Base-by-base conservation (phyloP, 2,113 vertebrate species). In the Nycticebus coucang region DNA sequence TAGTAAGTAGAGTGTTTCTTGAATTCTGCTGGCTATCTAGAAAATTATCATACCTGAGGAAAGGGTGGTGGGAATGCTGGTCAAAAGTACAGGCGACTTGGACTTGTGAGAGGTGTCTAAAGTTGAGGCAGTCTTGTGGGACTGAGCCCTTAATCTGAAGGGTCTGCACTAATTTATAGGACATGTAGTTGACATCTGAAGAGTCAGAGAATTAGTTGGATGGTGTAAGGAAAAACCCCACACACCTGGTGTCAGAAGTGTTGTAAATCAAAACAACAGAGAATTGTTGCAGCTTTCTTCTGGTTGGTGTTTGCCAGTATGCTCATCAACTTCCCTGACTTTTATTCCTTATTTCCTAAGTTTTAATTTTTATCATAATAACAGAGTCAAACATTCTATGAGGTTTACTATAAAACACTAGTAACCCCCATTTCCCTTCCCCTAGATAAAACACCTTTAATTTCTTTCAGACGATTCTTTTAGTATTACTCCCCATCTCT, bases 351-450 rank as follows among this genome's bases (percentile, higher is more conserved):
- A 68, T 59, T 35, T 90, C 4, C 4, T 57, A 68, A 19, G 14
- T 41, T 82, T 77, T 62, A 71, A 50, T 26, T 59, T 89, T 89
- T 72, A 78, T 85, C 69, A 92, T n/a, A 84, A 28, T 53, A 62
- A 64, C 59, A 59, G 18, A 59, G 33, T 71, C 26, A 85, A 92
- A 15, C 92, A 79, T 37, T 89, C 75, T 68, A 12, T 60, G 19
- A 82, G 26, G 19, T 3, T 97, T 95, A 5, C 45, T 77, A 62
- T 60, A 75, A 88, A 95, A 95, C 82, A 9, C 21, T 64, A 80
- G 5, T 21, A 72, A n/a, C 22, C 22, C 2, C 3, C 18, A 83
- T 80, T 64, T 72, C 35, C 37, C 37, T 68, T 7, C 14, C 11
- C 3, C 0, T 7, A 62, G 50, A 71, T 87, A 50, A 89, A 83